Evolutionary conservation across 2,888 invertebrate genomes (phyloP).

Genomic region (Noctua janthina): DNA sequence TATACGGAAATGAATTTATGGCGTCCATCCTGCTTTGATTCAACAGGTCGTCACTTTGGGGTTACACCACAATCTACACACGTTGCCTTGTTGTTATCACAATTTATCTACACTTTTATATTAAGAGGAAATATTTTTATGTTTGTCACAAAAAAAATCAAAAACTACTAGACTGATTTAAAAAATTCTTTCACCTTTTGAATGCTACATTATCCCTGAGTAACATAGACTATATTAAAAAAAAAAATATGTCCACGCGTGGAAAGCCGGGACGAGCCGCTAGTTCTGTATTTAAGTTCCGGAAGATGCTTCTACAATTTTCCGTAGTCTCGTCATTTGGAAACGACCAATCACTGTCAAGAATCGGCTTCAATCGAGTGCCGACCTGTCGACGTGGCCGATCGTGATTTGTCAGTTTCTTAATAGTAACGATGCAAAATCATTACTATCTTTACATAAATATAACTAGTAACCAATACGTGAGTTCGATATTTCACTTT

Average conservation of each 20-base stretch:
- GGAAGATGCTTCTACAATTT: conserved; percentile 3
- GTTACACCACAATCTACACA: conserved; percentile 27
- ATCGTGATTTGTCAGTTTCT: conserved; percentile 18
- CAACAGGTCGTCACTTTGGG: background rate
- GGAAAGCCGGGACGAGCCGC: too few species aligned
- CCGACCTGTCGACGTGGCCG: background rate
- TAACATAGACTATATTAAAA: too few species aligned
- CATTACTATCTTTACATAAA: conserved; percentile 24
- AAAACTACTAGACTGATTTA: too few species aligned
- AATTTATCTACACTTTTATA: background rate
- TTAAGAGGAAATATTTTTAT: too few species aligned
- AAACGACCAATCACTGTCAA: conserved; percentile 16
- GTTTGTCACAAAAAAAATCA: too few species aligned
- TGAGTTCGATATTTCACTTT: background rate
- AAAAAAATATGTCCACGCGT: too few species aligned
- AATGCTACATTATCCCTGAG: too few species aligned
- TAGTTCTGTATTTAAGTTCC: background rate
- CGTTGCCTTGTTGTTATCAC: background rate
- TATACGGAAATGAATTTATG: background rate
- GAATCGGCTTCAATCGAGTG: background rate
- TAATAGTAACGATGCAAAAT: conserved; percentile 14
- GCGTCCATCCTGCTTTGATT: background rate
- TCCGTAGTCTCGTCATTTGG: background rate
- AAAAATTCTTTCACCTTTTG: too few species aligned
- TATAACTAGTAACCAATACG: background rate